Evolutionary conservation across 2,113 vertebrate species (phyloP).

Genomic region (Dasypus novemcinctus): DNA sequence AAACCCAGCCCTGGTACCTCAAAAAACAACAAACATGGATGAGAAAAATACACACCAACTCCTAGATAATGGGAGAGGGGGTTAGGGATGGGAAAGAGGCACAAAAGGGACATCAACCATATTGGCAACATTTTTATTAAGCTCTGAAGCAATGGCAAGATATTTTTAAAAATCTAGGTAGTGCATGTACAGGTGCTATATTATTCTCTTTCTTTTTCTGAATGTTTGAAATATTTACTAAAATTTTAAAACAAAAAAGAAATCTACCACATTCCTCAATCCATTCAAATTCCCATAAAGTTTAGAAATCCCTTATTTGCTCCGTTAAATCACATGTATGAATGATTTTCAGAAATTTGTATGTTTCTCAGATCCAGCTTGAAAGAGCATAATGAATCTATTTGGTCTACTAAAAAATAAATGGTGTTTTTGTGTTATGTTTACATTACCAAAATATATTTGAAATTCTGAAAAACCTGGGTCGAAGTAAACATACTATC

Average conservation of each 20-base stretch:
- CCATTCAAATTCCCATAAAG: background rate
- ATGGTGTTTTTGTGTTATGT: background rate
- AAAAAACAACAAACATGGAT: no score
- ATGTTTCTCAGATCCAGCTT: background rate
- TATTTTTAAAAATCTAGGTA: slow-evolving; percentile 6
- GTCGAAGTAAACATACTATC: background rate
- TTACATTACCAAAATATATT: background rate
- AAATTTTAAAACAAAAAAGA: background rate
- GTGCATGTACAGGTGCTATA: background rate
- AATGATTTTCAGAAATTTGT: slow-evolving; percentile 19
- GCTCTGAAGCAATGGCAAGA: background rate
- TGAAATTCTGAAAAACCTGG: background rate
- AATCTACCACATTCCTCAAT: background rate
- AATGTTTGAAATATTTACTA: slow-evolving; percentile 33
- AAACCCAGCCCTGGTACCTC: no score
- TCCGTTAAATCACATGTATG: background rate
- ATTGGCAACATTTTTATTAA: background rate
- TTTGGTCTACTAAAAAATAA: background rate
- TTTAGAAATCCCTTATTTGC: slow-evolving; percentile 25
- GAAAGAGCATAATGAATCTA: background rate
- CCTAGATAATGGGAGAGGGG: background rate
- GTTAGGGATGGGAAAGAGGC: background rate
- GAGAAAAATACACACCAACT: background rate
- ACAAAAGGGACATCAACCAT: background rate
- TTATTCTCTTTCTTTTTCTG: background rate